Evolutionary conservation across 2,797 vertebrate species (phyloP).

Genomic region (Molossus alvarezi): DNA sequence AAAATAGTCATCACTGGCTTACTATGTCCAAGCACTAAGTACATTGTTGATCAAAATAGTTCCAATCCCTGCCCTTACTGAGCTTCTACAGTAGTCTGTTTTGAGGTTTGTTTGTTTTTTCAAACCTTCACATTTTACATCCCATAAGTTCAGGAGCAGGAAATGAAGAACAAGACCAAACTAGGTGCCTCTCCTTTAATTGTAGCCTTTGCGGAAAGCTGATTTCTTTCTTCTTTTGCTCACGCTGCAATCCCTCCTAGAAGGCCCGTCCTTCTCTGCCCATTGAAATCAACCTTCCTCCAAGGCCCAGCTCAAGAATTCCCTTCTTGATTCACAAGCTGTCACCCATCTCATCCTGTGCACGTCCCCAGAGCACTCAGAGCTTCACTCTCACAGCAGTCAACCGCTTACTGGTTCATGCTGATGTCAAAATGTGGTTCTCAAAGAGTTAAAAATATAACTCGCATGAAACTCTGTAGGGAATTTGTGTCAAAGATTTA

Average conservation of each 20-base stretch:
- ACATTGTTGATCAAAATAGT: neutral
- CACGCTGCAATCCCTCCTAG: neutral
- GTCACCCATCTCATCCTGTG: neutral
- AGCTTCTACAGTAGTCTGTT: neutral
- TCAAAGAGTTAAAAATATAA: neutral
- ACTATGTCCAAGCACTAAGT: neutral
- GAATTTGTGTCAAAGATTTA: neutral
- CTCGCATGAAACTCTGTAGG: neutral
- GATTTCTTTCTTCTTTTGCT: neutral
- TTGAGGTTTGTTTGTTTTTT: neutral
- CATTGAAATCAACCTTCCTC: neutral
- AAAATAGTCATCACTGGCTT: neutral
- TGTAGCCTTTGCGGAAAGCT: neutral
- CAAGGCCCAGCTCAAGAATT: neutral
- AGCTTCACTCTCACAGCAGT: neutral
- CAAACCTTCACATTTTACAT: neutral
- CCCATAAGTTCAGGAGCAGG: no score
- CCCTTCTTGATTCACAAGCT: neutral
- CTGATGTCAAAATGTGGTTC: neutral
- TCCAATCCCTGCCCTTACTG: neutral
- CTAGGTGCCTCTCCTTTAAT: neutral
- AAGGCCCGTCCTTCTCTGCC: neutral
- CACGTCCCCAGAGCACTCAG: no score
- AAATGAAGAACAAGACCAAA: neutral
- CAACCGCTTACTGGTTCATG: neutral